phyloP scores from a whole-genome alignment of 2,797 vertebrate species.

The Distichodus sexfasciatus region DNA sequence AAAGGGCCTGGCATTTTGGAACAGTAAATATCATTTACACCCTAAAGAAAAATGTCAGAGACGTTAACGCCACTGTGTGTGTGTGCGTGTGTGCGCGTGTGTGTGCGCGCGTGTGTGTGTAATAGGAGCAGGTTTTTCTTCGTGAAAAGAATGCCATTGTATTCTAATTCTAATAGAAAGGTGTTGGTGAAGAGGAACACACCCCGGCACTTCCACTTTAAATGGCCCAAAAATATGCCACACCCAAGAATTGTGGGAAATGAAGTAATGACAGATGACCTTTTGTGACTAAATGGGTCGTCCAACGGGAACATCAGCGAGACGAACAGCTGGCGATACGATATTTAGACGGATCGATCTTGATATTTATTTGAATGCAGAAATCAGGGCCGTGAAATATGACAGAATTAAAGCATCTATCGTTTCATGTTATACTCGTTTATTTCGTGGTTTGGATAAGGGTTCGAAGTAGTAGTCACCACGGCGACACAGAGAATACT shows the following conservation, averaged over 20 bases:
- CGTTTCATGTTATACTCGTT: too few relatives aligned
- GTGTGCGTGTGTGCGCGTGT: slow-evolving; percentile 16
- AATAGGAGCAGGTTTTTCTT: slow-evolving; percentile 55
- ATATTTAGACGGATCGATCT: not conserved
- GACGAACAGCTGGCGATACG: not conserved
- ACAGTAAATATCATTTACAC: slow-evolving; percentile 12
- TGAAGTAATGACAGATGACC: not conserved
- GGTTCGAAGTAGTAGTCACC: too few relatives aligned
- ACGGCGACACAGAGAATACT: too few relatives aligned
- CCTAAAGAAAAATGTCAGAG: slow-evolving; percentile 15
- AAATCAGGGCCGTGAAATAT: too few relatives aligned
- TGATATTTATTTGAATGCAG: not conserved
- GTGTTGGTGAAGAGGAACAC: slow-evolving; percentile 6
- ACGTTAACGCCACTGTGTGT: slow-evolving; percentile 2
- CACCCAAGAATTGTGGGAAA: slow-evolving; percentile 24
- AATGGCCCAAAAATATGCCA: not conserved
- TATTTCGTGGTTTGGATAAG: too few relatives aligned
- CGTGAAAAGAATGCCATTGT: slow-evolving; percentile 55
- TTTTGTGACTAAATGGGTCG: not conserved
- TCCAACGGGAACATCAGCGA: not conserved
- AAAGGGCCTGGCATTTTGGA: slow-evolving; percentile 17
- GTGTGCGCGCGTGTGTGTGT: not conserved
- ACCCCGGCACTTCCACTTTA: not conserved
- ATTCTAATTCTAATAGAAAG: slow-evolving; percentile 35
- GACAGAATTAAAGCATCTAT: too few relatives aligned